Conservation (phyloP, 2,888 invertebrate species). For the Sesamia inferens region DNA sequence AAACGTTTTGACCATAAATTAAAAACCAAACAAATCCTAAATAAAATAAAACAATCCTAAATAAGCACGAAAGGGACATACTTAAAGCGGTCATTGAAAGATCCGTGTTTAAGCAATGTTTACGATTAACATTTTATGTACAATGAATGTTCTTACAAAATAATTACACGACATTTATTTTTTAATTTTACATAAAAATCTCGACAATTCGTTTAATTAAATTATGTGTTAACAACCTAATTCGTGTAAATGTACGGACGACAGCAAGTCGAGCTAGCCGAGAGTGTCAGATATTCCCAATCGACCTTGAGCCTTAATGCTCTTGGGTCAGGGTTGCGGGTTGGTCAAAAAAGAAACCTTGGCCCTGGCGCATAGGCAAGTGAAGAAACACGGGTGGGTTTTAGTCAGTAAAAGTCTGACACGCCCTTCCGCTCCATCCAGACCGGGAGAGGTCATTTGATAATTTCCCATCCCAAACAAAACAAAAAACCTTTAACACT, state of each 20-base stretch:
- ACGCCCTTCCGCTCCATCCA: too few relatives aligned
- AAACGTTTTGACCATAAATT: neutral
- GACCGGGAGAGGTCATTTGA: too few relatives aligned
- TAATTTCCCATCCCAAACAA: too few relatives aligned
- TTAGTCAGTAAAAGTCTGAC: too few relatives aligned
- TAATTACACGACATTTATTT: neutral
- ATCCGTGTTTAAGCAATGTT: neutral
- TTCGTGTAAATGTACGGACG: neutral
- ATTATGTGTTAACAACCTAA: neutral
- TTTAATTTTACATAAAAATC: neutral
- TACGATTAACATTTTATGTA: neutral
- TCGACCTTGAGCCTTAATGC: too few relatives aligned
- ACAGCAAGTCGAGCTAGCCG: too few relatives aligned
- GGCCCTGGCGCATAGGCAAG: too few relatives aligned
- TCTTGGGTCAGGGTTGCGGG: too few relatives aligned
- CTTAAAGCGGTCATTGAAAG: neutral
- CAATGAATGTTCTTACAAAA: constrained; percentile 1
- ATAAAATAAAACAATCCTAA: neutral
- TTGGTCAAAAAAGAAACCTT: too few relatives aligned
- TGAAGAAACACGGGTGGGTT: too few relatives aligned
- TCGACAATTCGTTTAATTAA: neutral
- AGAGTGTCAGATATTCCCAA: too few relatives aligned
- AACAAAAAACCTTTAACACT: too few relatives aligned
- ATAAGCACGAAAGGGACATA: neutral
- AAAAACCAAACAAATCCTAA: neutral